Conservation (phyloP, 1,140 invertebrate species). For the Drosophila busckii region DNA sequence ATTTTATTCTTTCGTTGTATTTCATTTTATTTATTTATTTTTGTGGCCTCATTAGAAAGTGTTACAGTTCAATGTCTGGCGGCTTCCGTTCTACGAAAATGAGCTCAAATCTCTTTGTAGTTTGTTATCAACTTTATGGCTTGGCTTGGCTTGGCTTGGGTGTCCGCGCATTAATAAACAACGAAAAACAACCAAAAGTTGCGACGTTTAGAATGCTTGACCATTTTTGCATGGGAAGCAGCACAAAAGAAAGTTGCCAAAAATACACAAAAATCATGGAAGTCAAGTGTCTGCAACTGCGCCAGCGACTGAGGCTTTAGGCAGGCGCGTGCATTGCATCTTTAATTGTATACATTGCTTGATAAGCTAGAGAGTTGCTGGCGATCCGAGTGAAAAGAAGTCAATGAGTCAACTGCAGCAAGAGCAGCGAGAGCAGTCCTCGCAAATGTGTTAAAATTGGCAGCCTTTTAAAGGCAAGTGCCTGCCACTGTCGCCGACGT, state of each 20-base stretch:
- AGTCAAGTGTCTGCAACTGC: slow-evolving; percentile 18
- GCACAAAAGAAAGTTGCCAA: slow-evolving; percentile 66
- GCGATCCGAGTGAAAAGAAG: slow-evolving; percentile 49
- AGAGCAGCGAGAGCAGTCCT: slow-evolving; percentile 17
- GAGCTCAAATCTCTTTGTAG: slow-evolving; percentile 3
- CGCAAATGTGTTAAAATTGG: slow-evolving; percentile 58
- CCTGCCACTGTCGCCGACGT: slow-evolving; percentile 8
- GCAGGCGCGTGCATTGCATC: slow-evolving; percentile 69
- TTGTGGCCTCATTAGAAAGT: slow-evolving; percentile 66
- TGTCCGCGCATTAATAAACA: too few species aligned
- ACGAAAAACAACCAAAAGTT: too few species aligned
- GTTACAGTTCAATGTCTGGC: slow-evolving; percentile 72
- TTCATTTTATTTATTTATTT: too few species aligned
- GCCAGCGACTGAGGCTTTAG: slow-evolving; percentile 7
- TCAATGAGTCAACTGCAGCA: slow-evolving; percentile 12
- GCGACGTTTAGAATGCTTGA: slow-evolving; percentile 58
- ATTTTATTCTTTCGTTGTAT: slow-evolving; percentile 29
- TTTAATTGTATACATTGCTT: slow-evolving; percentile 62
- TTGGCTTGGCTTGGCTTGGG: background rate
- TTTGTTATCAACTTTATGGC: background rate
- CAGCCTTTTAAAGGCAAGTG: slow-evolving; percentile 45
- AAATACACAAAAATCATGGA: slow-evolving; percentile 36
- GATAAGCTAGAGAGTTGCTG: slow-evolving; percentile 23
- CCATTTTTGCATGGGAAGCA: slow-evolving; percentile 63
- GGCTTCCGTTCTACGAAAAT: slow-evolving; percentile 59